These are phyloP conservation scores for Nomada flava DNA, from an alignment of 2,888 invertebrate species.

Conservation along the genomic window DNA sequence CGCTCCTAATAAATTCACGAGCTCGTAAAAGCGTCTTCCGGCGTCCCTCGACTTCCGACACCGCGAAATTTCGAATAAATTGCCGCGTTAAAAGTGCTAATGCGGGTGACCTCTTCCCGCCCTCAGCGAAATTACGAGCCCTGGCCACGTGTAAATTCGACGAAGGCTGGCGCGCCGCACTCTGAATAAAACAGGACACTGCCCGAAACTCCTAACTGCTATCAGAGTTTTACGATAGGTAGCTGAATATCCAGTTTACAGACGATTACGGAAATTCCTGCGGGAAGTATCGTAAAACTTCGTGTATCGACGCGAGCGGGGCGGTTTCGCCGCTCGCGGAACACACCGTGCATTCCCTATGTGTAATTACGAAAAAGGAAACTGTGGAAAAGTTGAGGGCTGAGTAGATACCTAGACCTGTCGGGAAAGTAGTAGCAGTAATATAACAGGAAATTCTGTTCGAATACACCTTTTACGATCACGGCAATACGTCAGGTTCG, in stretches of 20 bases:
- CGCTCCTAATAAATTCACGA: slow-evolving; percentile 76
- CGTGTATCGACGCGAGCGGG: not conserved
- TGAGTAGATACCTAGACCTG: not conserved
- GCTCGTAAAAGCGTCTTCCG: slow-evolving; percentile 28
- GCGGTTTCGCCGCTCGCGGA: not conserved
- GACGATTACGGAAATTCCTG: slow-evolving; percentile 36
- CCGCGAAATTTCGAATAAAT: slow-evolving; percentile 28
- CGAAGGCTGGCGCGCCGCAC: slow-evolving; percentile 34
- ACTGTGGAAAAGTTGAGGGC: not conserved
- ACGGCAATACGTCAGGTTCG: slow-evolving; percentile 22
- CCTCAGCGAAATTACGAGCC: slow-evolving; percentile 35
- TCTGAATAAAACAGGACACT: slow-evolving; percentile 51
- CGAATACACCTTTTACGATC: slow-evolving; percentile 5
- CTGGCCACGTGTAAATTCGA: slow-evolving; percentile 39
- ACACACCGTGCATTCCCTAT: not conserved
- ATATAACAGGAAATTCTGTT: slow-evolving; percentile 2
- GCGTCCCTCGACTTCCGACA: not conserved
- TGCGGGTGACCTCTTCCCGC: slow-evolving; percentile 20
- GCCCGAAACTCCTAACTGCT: slow-evolving; percentile 39
- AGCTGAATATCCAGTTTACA: slow-evolving; percentile 42
- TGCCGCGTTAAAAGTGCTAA: slow-evolving; percentile 42
- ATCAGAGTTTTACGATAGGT: slow-evolving; percentile 44
- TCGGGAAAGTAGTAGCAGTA: not conserved
- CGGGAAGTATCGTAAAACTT: slow-evolving; percentile 46
- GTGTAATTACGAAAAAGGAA: slow-evolving; percentile 12